These are phyloP conservation scores for Drosophila leontia DNA, from an alignment of 1,140 invertebrate species.

Conservation along the genomic window DNA sequence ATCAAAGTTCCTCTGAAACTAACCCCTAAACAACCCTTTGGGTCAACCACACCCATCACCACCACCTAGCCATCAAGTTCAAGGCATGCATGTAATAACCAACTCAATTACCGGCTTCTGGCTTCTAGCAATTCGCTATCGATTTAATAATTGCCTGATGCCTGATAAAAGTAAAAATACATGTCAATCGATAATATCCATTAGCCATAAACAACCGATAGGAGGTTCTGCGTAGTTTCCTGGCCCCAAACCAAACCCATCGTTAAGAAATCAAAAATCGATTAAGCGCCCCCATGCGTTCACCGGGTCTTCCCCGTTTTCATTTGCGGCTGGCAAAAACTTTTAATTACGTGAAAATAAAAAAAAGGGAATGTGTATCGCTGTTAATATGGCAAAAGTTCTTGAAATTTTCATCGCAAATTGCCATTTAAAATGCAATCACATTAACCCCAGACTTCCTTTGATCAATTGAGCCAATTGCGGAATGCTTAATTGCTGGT, in stretches of 20 bases:
- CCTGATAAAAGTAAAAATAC: constrained; percentile 44
- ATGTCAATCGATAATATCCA: constrained; percentile 63
- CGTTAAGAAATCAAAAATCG: constrained; percentile 78
- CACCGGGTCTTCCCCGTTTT: constrained; percentile 16
- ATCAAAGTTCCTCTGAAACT: constrained; percentile 34
- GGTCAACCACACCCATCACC: constrained; percentile 15
- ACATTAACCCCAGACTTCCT: constrained; percentile 42
- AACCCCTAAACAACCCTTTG: constrained; percentile 28
- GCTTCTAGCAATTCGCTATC: constrained; percentile 27
- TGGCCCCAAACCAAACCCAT: constrained; percentile 40
- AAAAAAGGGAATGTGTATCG: constrained; percentile 25
- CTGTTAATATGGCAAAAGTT: constrained; percentile 55
- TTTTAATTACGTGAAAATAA: constrained; percentile 65
- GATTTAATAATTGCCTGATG: constrained; percentile 71
- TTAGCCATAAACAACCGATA: constrained; percentile 41
- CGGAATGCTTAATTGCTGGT: constrained; percentile 47
- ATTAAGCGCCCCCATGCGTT: constrained; percentile 56
- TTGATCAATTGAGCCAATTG: constrained; percentile 54
- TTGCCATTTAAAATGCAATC: constrained; percentile 51
- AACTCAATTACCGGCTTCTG: constrained; percentile 48
- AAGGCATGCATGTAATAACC: constrained; percentile 49
- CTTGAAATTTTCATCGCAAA: constrained; percentile 39
- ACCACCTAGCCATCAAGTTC: constrained; percentile 54
- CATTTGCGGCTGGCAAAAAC: constrained; percentile 43
- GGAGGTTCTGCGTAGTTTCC: constrained; percentile 38